Evolutionary conservation across 1,140 invertebrate genomes (phyloP).

Genomic region (Drosophila nigrodunni): DNA sequence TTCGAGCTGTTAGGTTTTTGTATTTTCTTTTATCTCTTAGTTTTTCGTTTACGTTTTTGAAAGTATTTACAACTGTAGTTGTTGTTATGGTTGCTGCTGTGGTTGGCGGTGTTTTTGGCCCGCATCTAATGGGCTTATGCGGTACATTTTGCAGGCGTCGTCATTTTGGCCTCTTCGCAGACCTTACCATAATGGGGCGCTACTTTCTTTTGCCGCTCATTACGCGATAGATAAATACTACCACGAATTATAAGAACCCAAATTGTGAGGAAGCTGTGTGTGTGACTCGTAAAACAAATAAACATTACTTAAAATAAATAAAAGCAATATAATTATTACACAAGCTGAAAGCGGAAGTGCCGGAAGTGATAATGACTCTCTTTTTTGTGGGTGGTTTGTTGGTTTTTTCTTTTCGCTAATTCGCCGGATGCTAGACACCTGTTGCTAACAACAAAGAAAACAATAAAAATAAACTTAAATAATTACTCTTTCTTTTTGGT

Average conservation of each 20-base stretch:
- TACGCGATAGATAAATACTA: constrained; percentile 54
- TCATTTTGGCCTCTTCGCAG: constrained; percentile 47
- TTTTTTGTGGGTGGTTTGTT: constrained; percentile 52
- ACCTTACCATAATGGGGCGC: constrained; percentile 31
- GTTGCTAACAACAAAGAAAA: neutral
- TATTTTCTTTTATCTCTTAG: constrained; percentile 14
- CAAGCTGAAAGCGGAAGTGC: constrained; percentile 75
- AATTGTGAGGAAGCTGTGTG: constrained; percentile 12
- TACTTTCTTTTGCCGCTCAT: constrained; percentile 78
- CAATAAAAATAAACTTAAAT: constrained; percentile 2
- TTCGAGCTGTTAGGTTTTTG: constrained; percentile 24
- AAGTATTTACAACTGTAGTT: constrained; percentile 36
- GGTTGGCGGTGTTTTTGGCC: constrained; percentile 48
- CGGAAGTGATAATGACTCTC: constrained; percentile 62
- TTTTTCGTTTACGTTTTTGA: constrained; percentile 26
- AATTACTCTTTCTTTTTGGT: neutral
- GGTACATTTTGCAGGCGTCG: constrained; percentile 69
- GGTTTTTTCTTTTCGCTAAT: constrained; percentile 6
- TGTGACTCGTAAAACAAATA: constrained; percentile 67
- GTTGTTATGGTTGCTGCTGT: constrained; percentile 31
- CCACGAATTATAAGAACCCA: constrained; percentile 27
- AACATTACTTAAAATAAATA: constrained; percentile 49
- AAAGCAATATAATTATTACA: constrained; percentile 64
- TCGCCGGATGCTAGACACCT: constrained; percentile 58
- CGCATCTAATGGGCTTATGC: constrained; percentile 76